phyloP scores from a whole-genome alignment of 1,140 invertebrate species.

The Geopemphigus sp. region DNA sequence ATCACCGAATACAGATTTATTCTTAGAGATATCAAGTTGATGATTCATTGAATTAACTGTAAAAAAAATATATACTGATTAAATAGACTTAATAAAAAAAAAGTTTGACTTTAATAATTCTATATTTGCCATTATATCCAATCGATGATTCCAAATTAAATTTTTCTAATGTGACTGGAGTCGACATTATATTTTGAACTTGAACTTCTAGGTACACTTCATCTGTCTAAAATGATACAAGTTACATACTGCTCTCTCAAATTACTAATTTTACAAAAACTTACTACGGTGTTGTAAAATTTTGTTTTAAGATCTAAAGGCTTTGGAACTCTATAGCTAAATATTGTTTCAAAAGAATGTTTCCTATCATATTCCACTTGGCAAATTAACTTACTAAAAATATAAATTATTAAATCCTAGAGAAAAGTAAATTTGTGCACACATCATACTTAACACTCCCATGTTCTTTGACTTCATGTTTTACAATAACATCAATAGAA shows the following conservation, averaged over 20 bases:
- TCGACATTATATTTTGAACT: conserved; percentile 89
- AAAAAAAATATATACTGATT: neutral
- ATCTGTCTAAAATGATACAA: conserved; percentile 66
- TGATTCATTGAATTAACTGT: conserved; percentile 41
- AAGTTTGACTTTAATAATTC: neutral
- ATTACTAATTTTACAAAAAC: neutral
- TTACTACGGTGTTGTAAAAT: conserved; percentile 40
- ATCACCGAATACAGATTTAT: conserved; percentile 77
- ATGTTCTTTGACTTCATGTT: conserved; percentile 42
- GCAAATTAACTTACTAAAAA: conserved; percentile 43
- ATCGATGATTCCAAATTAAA: conserved; percentile 87
- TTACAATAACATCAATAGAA: conserved; percentile 47
- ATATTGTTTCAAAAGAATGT: conserved; percentile 46
- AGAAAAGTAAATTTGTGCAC: neutral
- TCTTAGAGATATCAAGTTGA: conserved; percentile 53
- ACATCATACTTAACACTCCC: conserved; percentile 40
- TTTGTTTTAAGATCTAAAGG: conserved; percentile 45
- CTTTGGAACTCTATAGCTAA: conserved; percentile 47
- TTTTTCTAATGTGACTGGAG: conserved; percentile 87
- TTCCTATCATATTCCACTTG: conserved; percentile 42
- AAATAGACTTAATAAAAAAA: neutral
- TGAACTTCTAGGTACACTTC: conserved; percentile 97
- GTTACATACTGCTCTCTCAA: neutral
- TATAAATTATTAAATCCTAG: neutral
- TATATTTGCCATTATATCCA: conserved; percentile 69